These are phyloP conservation scores for Actenoides lindsayi DNA, from an alignment of 2,113 vertebrate species.

Conservation along the genomic window DNA sequence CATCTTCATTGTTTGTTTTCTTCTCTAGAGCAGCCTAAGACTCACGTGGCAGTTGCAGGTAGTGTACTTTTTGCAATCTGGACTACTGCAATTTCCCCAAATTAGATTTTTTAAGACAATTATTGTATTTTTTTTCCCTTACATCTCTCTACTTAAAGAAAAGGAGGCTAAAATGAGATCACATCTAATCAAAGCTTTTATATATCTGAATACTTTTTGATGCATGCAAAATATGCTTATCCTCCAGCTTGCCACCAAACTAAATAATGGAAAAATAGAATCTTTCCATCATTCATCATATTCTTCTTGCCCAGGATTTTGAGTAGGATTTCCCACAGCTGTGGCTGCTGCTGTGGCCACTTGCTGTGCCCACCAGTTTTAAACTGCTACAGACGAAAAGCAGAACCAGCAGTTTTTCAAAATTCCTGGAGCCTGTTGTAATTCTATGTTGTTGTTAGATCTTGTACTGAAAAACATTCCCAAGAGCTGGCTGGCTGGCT, in stretches of 20 bases:
- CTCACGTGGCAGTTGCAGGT: background rate
- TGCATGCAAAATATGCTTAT: background rate
- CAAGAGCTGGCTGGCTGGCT: background rate
- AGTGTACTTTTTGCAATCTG: background rate
- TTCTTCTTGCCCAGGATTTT: background rate
- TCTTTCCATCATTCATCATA: background rate
- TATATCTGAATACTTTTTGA: background rate
- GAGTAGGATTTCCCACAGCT: background rate
- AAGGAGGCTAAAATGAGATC: background rate
- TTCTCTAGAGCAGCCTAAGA: background rate
- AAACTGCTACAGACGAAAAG: background rate
- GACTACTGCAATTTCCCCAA: background rate
- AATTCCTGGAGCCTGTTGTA: background rate
- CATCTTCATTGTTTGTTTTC: background rate
- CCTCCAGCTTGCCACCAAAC: background rate
- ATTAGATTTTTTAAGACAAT: background rate
- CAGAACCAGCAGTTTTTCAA: background rate
- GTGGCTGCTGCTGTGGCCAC: background rate
- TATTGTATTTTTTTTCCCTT: background rate
- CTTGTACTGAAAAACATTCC: background rate
- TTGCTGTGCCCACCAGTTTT: background rate
- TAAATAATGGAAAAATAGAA: background rate
- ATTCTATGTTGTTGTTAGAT: background rate
- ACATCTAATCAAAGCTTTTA: background rate
- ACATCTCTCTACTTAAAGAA: background rate